A percentile compares a stretch with the other conserved stretches of the same genome.
Conservation (phyloP, 2,888 invertebrate species). For the Ormia ochracea region DNA sequence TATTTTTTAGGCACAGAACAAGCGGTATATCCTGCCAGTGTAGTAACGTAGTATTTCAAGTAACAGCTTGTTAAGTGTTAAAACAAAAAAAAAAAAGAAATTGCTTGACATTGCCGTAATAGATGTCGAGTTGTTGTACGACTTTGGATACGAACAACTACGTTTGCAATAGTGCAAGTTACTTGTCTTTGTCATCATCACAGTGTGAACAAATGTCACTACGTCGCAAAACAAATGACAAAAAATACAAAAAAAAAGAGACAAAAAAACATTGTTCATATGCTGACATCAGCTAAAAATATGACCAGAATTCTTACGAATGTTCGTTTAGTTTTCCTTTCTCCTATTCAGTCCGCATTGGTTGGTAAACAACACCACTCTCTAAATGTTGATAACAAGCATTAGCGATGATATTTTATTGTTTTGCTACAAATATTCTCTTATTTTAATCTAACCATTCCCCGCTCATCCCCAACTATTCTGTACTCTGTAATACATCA, state of each 20-base stretch:
- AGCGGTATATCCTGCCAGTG: neutral
- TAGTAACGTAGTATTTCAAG: slow-evolving; percentile 7
- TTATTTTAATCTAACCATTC: slow-evolving; percentile 18
- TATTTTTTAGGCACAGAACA: neutral
- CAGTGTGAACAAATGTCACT: slow-evolving; percentile 57
- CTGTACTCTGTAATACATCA: neutral
- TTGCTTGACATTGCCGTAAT: slow-evolving; percentile 4
- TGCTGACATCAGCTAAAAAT: slow-evolving; percentile 59
- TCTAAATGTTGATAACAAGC: slow-evolving; percentile 46
- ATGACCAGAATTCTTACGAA: slow-evolving; percentile 31
- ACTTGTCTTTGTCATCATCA: slow-evolving; percentile 29
- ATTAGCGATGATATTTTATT: slow-evolving; percentile 48
- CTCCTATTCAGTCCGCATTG: slow-evolving; percentile 28
- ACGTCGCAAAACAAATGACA: slow-evolving; percentile 34
- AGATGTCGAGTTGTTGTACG: slow-evolving; percentile 4
- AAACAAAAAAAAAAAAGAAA: slow-evolving; percentile 26
- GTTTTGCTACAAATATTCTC: slow-evolving; percentile 21
- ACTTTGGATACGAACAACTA: neutral
- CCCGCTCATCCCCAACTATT: neutral
- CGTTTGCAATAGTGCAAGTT: slow-evolving; percentile 15
- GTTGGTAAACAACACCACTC: slow-evolving; percentile 34
- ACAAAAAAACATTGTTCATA: slow-evolving; percentile 10
- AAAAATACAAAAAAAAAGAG: neutral
- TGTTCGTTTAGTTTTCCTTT: neutral
- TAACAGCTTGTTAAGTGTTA: slow-evolving; percentile 60